Evolutionary conservation across 1,140 invertebrate species (phyloP), one percentile per base, ranked within the genome.

Genomic region (Coboldia fuscipes): DNA sequence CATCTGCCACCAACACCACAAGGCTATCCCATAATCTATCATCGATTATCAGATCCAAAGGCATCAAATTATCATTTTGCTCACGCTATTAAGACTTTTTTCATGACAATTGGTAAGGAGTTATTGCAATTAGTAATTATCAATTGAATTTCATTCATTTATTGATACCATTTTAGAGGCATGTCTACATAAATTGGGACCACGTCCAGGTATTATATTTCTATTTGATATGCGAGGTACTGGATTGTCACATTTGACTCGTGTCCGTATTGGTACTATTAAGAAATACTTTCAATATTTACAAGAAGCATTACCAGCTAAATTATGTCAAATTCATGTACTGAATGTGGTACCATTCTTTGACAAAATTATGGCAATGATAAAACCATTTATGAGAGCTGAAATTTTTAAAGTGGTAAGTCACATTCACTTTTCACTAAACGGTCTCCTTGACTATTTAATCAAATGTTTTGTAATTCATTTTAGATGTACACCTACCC

Each of bases 201-300:
- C 63, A 4, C 52, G 55, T 10, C 55, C 58, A 0, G 67, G 70
- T 1, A 58, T 67, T 23, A 56, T 72, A 17, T 66, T 72, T 41
- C 45, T 75, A 0, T 68, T 72, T 38, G 70, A 75, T 43, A 71
- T 72, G 66, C 49, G 60, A 39, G 66, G 64, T 0, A 60, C 65
- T 0, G 51, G 56, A 18, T 40, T 73, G 2, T 62, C 61, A 14
- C 70, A 73, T 46, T 45, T 73, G 9, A 61, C 63, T 0, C 48
- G 62, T 42, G 40, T 69, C 21, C 64, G 62, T 33, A 37, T 64
- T 3, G 37, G 40, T 3, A 45, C 45, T 14, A 42, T 66, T 1
- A 48, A 51, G 30, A 52, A 44, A 36, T 63, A 60, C 33, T 56
- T 60, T 10, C 46, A 60, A 14, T 66, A 58, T 38, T 27, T 62